These are phyloP conservation scores for human (Homo sapiens) DNA, from an alignment of 2,113 vertebrate species.

Conservation along the genomic window GRCh38 chr1:191555501-191556000, in stretches of 20 bases:
- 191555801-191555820: rapidly evolving
- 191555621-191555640: not conserved
- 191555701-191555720: not conserved
- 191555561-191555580: not conserved
- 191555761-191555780: not conserved
- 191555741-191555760: rapidly evolving
- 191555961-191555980: not conserved
- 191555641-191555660: not conserved
- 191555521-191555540: not conserved
- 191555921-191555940: not conserved
- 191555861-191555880: not conserved
- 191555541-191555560: not conserved
- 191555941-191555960: not conserved
- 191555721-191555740: not conserved
- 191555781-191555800: not conserved
- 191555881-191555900: not conserved
- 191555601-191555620: not conserved
- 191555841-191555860: not conserved
- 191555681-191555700: not conserved
- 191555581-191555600: not conserved
- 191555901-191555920: not conserved
- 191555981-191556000: not conserved
- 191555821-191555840: not conserved
- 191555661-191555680: not conserved
- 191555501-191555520: not conserved